Percentiles rank a stretch among this genome's conserved stretches.
phyloP scores from a whole-genome alignment of 2,888 invertebrate genomes.

The Hydropsyche betteni region DNA sequence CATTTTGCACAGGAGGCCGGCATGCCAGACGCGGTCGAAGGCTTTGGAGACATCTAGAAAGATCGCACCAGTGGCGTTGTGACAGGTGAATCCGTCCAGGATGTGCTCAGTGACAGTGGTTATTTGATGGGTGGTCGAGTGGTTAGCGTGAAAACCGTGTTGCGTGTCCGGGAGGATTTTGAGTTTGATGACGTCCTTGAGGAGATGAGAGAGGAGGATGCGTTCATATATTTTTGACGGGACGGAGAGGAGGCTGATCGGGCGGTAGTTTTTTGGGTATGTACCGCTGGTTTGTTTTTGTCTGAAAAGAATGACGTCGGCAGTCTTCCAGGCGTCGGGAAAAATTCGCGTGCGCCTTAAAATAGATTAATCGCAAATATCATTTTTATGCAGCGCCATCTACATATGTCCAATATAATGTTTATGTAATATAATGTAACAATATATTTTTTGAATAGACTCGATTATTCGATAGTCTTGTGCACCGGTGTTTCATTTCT shows the following conservation, averaged over 20 bases:
- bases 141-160: background rate
- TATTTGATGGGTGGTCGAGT: background rate
- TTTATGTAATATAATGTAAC: no score
- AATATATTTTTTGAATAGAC: no score
- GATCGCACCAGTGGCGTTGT: background rate
- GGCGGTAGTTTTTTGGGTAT: background rate
- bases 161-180: background rate
- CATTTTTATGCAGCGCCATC: no score
- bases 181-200: background rate
- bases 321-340: no score
- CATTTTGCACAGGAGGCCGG: background rate
- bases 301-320: no score
- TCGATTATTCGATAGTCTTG: no score
- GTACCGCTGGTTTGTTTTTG: no score
- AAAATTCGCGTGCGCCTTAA: no score
- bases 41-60: background rate
- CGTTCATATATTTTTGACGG: background rate
- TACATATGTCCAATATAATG: no score
- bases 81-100: background rate
- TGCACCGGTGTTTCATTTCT: no score
- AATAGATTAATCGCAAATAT: no score
- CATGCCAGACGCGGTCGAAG: conserved; percentile 22
- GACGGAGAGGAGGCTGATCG: conserved; percentile 18
- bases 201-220: background rate
- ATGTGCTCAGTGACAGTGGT: background rate